Evolutionary conservation across 2,797 vertebrate genomes (phyloP).

Genomic region (Schizopygopsis malacanthus): DNA sequence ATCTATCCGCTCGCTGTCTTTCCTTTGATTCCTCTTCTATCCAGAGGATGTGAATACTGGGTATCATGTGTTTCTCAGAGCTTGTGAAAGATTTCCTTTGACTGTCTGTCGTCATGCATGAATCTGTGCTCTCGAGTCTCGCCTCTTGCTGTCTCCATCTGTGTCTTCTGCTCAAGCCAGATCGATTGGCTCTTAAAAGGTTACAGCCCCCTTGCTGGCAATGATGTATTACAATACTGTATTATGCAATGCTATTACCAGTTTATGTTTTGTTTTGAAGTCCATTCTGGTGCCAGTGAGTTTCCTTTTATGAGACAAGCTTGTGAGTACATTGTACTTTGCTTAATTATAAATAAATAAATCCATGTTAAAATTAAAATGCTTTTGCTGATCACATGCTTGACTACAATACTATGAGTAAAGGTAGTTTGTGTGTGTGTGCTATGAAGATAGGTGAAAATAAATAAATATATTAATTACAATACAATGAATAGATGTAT

Average conservation of each 20-base stretch:
- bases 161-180: slow-evolving; percentile 5
- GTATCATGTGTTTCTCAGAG: background rate
- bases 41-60: background rate
- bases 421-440: background rate
- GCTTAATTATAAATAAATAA: background rate
- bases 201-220: slow-evolving; percentile 12
- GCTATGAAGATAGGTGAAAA: background rate
- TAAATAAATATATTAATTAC: background rate
- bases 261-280: slow-evolving; percentile 42
- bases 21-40: slow-evolving; percentile 1
- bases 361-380: background rate
- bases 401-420: background rate
- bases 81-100: background rate
- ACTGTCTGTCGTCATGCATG: slow-evolving; percentile 20
- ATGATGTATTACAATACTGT: slow-evolving; percentile 9
- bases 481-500: background rate
- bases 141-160: slow-evolving; percentile 23
- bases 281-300: slow-evolving; percentile 19
- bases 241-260: slow-evolving; percentile 12
- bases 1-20: background rate
- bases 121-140: background rate
- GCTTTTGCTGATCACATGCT: background rate
- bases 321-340: background rate
- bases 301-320: slow-evolving; percentile 18
- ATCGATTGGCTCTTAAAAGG: slow-evolving; percentile 53